Conservation (phyloP, 2,797 vertebrate species). For the Peromyscus nudipes region DNA sequence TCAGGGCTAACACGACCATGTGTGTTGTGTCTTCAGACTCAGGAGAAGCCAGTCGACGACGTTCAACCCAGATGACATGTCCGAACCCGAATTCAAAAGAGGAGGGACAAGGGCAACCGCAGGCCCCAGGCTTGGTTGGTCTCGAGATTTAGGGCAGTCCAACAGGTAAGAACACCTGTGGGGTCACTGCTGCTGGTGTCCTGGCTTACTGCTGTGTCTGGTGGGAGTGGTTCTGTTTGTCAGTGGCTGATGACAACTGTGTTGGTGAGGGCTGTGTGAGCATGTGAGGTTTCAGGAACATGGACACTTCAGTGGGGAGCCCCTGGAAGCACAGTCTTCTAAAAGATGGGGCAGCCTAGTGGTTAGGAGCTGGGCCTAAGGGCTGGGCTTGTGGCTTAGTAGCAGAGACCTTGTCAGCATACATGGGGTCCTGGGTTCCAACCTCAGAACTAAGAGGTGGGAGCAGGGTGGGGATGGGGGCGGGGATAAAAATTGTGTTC, state of each 20-base stretch:
- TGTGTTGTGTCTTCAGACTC: slow-evolving; percentile 88
- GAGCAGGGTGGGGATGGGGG: not conserved
- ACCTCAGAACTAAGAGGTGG: not conserved
- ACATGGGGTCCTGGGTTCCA: not conserved
- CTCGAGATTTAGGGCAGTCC: slow-evolving; percentile 94
- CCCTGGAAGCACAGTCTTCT: not conserved
- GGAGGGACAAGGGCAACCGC: slow-evolving; percentile 98
- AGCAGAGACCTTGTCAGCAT: not conserved
- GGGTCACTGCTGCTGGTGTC: not conserved
- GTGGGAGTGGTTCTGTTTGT: not conserved
- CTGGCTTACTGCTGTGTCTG: not conserved
- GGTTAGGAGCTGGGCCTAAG: not conserved
- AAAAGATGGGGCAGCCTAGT: not conserved
- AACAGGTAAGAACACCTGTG: slow-evolving; percentile 88
- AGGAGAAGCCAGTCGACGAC: slow-evolving; percentile 98
- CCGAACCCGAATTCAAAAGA: slow-evolving; percentile 95
- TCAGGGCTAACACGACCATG: not conserved
- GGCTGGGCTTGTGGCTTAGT: not conserved
- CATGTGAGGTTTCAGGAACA: not conserved
- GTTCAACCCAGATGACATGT: slow-evolving; percentile 95
- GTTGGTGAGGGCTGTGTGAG: not conserved
- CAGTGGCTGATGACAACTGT: not conserved
- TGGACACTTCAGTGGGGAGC: not conserved
- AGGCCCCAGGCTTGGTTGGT: slow-evolving; percentile 97
- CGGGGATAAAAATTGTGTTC: not conserved